phyloP scores from a whole-genome alignment of 2,113 vertebrate species.

The Platanista minor region DNA sequence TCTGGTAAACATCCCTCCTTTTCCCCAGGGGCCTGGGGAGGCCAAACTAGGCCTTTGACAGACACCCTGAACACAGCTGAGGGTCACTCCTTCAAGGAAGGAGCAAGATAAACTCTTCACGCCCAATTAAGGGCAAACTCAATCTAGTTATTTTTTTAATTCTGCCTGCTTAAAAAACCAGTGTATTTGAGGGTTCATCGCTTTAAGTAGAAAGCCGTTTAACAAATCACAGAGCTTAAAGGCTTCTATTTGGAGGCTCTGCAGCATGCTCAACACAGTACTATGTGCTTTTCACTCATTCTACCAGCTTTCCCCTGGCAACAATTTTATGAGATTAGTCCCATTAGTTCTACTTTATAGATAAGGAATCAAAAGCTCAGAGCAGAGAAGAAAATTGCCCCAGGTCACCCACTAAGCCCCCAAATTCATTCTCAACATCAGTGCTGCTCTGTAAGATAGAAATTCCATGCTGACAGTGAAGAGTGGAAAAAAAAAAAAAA shows the following conservation, averaged over 20 bases:
- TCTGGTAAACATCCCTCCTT: neutral
- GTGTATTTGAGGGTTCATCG: neutral
- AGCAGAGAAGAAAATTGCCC: neutral
- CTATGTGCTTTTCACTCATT: neutral
- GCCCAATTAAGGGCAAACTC: neutral
- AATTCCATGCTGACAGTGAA: neutral
- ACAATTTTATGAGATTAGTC: neutral
- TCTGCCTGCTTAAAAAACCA: neutral
- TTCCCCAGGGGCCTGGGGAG: neutral
- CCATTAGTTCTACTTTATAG: neutral
- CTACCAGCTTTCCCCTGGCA: neutral
- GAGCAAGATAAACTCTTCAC: neutral
- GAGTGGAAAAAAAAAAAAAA: neutral
- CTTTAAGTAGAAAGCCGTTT: neutral
- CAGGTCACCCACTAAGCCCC: neutral
- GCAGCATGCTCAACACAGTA: accelerated
- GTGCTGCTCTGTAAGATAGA: neutral
- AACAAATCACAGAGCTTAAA: neutral
- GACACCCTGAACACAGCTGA: neutral
- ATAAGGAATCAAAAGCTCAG: neutral
- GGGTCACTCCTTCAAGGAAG: neutral
- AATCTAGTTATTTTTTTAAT: neutral
- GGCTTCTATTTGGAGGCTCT: neutral
- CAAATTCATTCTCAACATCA: neutral
- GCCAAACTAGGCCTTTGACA: neutral